Percentiles rank a stretch among this genome's conserved stretches.
Evolutionary conservation across 2,888 invertebrate genomes (phyloP).

Genomic region (Iphiclides podalirius): DNA sequence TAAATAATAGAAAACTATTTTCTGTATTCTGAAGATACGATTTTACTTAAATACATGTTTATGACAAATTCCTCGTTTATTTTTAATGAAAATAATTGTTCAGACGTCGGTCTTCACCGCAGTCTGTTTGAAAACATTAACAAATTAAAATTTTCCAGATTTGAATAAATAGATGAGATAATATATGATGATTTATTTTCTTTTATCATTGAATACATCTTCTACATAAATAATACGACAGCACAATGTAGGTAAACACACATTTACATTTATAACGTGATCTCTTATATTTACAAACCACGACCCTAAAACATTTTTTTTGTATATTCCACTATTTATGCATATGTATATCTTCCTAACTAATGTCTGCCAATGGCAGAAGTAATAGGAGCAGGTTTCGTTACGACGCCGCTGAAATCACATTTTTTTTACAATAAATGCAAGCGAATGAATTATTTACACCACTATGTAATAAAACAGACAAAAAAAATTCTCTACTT

Average conservation of each 20-base stretch:
- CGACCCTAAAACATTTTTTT: conserved; percentile 6
- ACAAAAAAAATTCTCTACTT: conserved; percentile 61
- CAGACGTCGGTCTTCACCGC: too few relatives aligned
- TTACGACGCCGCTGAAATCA: conserved; percentile 32
- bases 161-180: neutral
- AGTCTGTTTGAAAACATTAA: too few relatives aligned
- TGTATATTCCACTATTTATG: neutral
- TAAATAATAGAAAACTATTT: neutral
- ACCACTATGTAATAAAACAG: conserved; percentile 26
- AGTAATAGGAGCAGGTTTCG: too few relatives aligned
- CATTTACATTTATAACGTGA: conserved; percentile 14
- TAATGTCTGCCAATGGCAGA: conserved; percentile 1
- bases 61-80: too few relatives aligned
- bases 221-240: neutral
- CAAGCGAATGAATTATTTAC: conserved; percentile 36
- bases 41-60: too few relatives aligned
- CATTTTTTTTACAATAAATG: conserved; percentile 38
- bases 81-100: too few relatives aligned
- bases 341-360: neutral
- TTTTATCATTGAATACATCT: too few relatives aligned
- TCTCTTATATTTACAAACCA: conserved; percentile 22
- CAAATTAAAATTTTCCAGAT: neutral
- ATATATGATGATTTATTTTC: too few relatives aligned
- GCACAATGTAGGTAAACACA: conserved; percentile 1
- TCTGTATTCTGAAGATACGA: neutral